Evolutionary conservation across 2,888 invertebrate genomes (phyloP).

Genomic region (Thymelicus lineola): DNA sequence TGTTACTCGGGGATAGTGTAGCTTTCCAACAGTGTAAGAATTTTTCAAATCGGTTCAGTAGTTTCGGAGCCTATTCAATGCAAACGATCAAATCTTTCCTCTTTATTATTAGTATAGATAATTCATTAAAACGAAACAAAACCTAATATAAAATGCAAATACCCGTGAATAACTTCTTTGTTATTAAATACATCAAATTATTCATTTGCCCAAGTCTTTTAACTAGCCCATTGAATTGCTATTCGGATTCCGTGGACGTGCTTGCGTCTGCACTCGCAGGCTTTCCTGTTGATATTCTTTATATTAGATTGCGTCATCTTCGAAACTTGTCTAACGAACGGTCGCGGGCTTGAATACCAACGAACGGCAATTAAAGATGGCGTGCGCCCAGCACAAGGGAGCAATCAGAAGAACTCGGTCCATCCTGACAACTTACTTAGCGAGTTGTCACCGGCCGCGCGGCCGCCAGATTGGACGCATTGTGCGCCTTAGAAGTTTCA

Average conservation of each 20-base stretch:
- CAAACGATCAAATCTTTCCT: no score
- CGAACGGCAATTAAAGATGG: constrained; percentile 20
- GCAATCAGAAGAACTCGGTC: constrained; percentile 25
- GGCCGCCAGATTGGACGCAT: constrained; percentile 29
- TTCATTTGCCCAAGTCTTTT: no score
- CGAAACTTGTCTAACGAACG: constrained; percentile 25
- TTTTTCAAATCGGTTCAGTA: no score
- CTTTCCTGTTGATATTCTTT: constrained; percentile 13
- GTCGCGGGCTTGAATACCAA: constrained; percentile 29
- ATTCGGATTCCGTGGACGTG: neutral
- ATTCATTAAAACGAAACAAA: neutral
- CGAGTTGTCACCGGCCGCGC: constrained; percentile 13
- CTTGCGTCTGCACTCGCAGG: neutral
- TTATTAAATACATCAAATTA: no score
- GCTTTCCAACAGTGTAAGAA: no score
- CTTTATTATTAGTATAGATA: no score
- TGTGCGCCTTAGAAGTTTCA: constrained; percentile 26
- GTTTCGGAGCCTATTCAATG: no score
- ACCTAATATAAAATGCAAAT: neutral
- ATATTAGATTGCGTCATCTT: constrained; percentile 17
- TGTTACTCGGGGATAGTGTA: no score
- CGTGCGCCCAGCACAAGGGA: constrained; percentile 25
- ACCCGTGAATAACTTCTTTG: no score
- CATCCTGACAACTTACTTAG: constrained; percentile 11
- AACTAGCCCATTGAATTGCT: neutral